Base-by-base conservation (phyloP, 2,113 vertebrate genomes). In the Hypocryptadius cinnamomeus region DNA sequence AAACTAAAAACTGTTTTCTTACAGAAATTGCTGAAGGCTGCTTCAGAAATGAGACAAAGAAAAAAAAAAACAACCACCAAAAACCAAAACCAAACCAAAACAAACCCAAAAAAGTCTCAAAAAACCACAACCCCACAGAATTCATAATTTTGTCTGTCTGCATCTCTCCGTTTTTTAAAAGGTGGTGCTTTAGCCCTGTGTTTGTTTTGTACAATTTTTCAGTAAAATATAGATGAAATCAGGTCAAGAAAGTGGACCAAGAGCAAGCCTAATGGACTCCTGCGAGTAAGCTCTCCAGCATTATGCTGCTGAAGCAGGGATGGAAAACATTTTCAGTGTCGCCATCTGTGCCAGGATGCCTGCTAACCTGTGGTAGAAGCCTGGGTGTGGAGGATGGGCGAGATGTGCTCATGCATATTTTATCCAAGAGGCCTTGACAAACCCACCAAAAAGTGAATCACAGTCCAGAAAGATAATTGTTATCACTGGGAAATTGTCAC, bases 401-500 rank as follows among this genome's bases (percentile, higher is more conserved):
- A 79, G 82, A 77, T 54, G 68, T 94, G 90, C 47, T 85, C 3
- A 3, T 86, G 88, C 90, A 92, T 95, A 93, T 96, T 90, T 96
- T 93, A 88, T 71, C 69, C 37, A 77, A 39, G 14, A 90, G 33
- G 64, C 25, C 60, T 94, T 53, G 60, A 80, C 60, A 88, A 94
- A 66, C 35, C 39, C 83, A 78, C 72, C 80, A 70, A 92, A 91
- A 93, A 90, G 51, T 68, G 90, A 85, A 51, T 77, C 6, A 13
- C 30, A 44, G 68, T 12, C 85, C 10, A 14, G 72, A 73, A 80
- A 53, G 48, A 54, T 91, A 96, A 94, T 93, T 95, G 71, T 39
- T 59, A 28, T 85, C 54, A 22, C 82, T 70, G 42, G 39, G 76
- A 93, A 94, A 91, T 47, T 53, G 82, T 94, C 96, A 95, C 93